Base-by-base conservation (phyloP, 2,113 vertebrate genomes). In the Vidua chalybeata region DNA sequence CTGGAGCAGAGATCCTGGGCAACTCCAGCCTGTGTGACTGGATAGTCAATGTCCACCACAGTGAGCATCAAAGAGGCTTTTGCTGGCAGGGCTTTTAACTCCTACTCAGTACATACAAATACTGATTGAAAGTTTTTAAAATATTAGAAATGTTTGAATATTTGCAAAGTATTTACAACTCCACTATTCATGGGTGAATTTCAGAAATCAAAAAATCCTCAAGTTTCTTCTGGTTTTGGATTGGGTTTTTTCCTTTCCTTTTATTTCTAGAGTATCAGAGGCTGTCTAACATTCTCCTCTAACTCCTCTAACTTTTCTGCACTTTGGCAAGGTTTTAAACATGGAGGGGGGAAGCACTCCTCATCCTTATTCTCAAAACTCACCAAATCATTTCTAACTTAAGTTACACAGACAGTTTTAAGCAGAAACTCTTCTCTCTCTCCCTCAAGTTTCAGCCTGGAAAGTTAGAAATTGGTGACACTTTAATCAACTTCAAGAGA, bases 301-400 rank as follows among this genome's bases (percentile, higher is more conserved):
- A 41, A 41, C 41, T 41, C 41, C 41, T 41, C 41, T 41, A 37
- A n/a, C 14, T 89, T 82, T 71, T 94, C 45, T 30, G 20, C 51
- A 71, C 18, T 48, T 39, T 2, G 6, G 23, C 24, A 89, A 55
- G 39, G 62, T 64, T 91, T 69, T 78, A 48, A 56, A 63, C 8
- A 41, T 0, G 4, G 7, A 6, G 1, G 9, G 3, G 0, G 10
- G 6, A 15, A 33, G 49, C 10, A 54, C 64, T 43, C 66, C 48
- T 27, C 56, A 51, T 27, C 13, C 19, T 78, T 79, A 35, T 54
- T 78, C 28, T 54, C 26, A 71, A 72, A 64, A 28, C 48, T 85
- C 37, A 89, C 9, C 7, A 11, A 86, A 39, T 73, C 0, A 63
- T 61, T 84, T 84, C 26, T 69, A 93, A 63, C 7, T 61, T 13